Evolutionary conservation across 2,797 vertebrate genomes (phyloP).

Genomic region (Molossus molossus): DNA sequence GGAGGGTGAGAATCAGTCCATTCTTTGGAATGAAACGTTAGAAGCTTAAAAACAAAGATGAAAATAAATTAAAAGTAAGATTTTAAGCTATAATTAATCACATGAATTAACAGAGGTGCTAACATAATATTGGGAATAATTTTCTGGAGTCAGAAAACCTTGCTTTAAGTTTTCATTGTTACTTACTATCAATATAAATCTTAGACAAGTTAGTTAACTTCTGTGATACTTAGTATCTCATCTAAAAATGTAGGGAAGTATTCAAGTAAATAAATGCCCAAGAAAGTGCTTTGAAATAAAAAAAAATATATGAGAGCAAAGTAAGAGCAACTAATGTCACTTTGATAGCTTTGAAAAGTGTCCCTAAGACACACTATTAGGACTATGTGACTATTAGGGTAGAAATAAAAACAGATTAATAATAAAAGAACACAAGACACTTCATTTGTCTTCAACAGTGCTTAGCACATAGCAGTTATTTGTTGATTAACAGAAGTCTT

Average conservation of each 20-base stretch:
- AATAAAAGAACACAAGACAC: not conserved
- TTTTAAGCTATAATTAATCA: not conserved
- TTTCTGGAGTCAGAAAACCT: not conserved
- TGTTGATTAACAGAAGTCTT: not conserved
- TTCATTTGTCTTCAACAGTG: not conserved
- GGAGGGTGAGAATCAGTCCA: conserved; percentile 87
- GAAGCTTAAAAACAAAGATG: conserved; percentile 92
- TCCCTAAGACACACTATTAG: not conserved
- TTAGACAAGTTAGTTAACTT: not conserved
- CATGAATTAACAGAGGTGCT: not conserved
- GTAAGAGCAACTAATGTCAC: conserved; percentile 10
- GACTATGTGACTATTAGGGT: not conserved
- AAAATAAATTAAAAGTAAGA: conserved; percentile 56
- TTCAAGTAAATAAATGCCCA: conserved; percentile 5
- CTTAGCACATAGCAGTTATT: not conserved
- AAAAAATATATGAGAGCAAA: not conserved
- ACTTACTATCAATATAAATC: not conserved
- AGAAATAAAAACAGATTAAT: not conserved
- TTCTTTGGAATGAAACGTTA: conserved; percentile 93
- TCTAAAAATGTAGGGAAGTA: not conserved
- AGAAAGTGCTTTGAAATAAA: conserved; percentile 1
- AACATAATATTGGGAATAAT: not conserved
- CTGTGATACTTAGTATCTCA: not conserved
- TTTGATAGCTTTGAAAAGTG: conserved; percentile 1
- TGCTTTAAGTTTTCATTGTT: not conserved